A percentile compares a stretch with the other conserved stretches of the same genome.
Evolutionary conservation across 2,797 vertebrate species (phyloP).

Genomic region (Brachymystax lenok): DNA sequence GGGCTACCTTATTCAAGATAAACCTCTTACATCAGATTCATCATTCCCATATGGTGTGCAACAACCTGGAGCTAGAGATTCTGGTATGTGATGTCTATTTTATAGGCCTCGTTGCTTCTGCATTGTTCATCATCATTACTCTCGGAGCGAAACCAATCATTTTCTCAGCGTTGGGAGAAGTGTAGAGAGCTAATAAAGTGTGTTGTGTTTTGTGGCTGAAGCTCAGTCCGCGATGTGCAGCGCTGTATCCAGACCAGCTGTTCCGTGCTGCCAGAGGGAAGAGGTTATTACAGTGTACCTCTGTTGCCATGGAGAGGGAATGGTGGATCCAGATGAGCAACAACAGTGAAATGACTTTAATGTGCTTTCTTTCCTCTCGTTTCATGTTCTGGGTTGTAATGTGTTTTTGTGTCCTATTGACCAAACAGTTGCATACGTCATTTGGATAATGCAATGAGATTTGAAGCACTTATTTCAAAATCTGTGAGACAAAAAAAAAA

Average conservation of each 20-base stretch:
- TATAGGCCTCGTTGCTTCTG: neutral
- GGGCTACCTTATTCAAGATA: too few species aligned
- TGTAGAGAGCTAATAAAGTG: neutral
- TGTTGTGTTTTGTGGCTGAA: neutral
- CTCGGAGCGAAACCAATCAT: neutral
- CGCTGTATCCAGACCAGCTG: too few species aligned
- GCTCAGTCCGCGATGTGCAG: neutral
- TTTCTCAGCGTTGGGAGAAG: neutral
- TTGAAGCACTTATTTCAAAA: neutral
- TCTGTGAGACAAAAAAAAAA: neutral
- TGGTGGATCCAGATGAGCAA: neutral
- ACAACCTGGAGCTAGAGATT: neutral
- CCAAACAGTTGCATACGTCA: neutral
- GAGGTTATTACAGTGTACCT: neutral
- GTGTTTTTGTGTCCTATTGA: neutral
- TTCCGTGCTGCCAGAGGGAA: neutral
- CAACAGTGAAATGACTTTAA: too few species aligned
- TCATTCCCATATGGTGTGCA: neutral
- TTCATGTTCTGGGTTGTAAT: neutral
- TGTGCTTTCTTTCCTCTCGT: neutral
- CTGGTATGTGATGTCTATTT: neutral
- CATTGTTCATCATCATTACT: slow-evolving; percentile 3
- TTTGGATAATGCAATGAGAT: neutral
- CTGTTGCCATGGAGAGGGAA: neutral
- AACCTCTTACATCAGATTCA: neutral